phyloP scores from a whole-genome alignment of 2,113 vertebrate species.

The Columba livia region DNA sequence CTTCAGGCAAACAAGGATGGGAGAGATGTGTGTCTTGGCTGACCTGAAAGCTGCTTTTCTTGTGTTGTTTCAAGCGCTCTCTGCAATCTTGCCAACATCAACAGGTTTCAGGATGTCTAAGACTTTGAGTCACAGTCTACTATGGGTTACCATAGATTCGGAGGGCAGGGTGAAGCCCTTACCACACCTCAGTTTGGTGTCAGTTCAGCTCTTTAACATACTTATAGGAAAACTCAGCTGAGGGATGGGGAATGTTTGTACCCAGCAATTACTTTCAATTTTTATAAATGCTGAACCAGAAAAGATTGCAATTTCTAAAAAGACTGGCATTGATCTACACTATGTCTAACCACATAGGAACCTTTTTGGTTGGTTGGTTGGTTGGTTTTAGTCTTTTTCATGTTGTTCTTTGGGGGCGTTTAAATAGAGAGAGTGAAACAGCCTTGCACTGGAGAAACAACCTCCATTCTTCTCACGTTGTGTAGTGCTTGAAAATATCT shows the following conservation, averaged over 20 bases:
- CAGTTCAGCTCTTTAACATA: accelerated
- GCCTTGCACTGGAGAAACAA: background rate
- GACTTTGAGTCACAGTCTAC: background rate
- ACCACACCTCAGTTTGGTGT: background rate
- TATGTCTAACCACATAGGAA: background rate
- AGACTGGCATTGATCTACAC: background rate
- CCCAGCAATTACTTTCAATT: background rate
- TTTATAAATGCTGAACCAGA: background rate
- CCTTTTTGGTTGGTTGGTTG: background rate
- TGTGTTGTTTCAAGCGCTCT: accelerated
- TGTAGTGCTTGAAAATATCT: background rate
- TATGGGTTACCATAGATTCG: background rate
- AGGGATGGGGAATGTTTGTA: background rate
- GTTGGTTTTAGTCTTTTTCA: background rate
- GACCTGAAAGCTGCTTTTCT: background rate
- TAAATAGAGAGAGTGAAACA: background rate
- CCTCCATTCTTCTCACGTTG: background rate
- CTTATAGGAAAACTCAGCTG: background rate
- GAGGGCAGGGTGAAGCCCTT: background rate
- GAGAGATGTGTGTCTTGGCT: accelerated
- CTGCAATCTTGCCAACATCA: background rate
- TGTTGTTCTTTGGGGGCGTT: accelerated
- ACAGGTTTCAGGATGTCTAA: background rate
- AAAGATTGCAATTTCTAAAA: background rate
- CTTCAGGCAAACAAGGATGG: background rate